Percentiles rank a stretch among this genome's conserved stretches.
phyloP scores from a whole-genome alignment of 2,797 vertebrate genomes.

The Argentina silus region DNA sequence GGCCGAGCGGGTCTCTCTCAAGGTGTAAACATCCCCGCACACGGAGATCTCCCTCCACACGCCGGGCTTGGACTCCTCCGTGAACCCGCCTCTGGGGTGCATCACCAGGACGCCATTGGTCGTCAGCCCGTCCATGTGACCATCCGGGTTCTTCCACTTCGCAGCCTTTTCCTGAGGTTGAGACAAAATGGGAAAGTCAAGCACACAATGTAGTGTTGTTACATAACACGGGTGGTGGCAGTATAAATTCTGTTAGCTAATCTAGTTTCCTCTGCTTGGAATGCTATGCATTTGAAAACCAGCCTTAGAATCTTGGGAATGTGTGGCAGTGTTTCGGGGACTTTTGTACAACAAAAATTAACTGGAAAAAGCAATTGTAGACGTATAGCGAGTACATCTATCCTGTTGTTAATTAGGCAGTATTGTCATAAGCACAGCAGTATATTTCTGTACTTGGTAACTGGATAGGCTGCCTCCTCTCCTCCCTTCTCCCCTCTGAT shows the following conservation, averaged over 20 bases:
- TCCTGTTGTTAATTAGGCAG: too few relatives aligned
- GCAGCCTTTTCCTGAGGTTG: constrained; percentile 94
- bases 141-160: constrained; percentile 98
- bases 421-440: too few relatives aligned
- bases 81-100: constrained; percentile 96
- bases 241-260: constrained; percentile 3
- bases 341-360: too few relatives aligned
- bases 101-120: constrained; percentile 98
- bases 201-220: constrained; percentile 12
- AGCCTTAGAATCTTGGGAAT: background rate
- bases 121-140: constrained; percentile 97
- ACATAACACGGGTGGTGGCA: background rate
- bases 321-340: too few relatives aligned
- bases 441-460: too few relatives aligned
- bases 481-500: background rate
- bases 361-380: too few relatives aligned
- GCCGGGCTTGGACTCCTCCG: constrained; percentile 93
- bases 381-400: too few relatives aligned
- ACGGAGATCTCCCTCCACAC: constrained; percentile 98
- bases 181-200: background rate
- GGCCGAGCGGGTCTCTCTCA: constrained; percentile 95
- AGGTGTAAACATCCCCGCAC: constrained; percentile 96
- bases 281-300: background rate
- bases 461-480: background rate
- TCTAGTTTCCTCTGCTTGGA: constrained; percentile 10